Conservation (phyloP, 1,140 invertebrate species). For the Phenacoccus solenopsis region DNA sequence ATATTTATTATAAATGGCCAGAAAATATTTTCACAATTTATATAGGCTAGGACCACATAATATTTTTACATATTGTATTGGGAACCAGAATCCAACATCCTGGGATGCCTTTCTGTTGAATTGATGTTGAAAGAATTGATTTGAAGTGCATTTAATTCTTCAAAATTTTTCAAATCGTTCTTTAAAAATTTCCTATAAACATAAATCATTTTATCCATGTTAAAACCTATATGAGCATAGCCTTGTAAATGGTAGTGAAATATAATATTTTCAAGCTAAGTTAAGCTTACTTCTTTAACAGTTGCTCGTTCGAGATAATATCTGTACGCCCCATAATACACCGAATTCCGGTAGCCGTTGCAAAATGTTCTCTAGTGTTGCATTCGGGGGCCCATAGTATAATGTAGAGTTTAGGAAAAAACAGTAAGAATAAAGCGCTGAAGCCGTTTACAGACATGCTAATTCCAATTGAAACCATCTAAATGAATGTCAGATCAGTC, state of each 20-base stretch:
- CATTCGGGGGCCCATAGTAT: conserved; percentile 82
- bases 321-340: conserved; percentile 23
- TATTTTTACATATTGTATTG: too few species aligned
- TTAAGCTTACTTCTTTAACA: neutral
- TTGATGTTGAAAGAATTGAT: too few species aligned
- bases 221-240: too few species aligned
- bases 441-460: neutral
- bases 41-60: too few species aligned
- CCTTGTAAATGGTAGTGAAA: too few species aligned
- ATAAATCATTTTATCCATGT: neutral
- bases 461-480: neutral
- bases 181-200: neutral
- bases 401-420: conserved; percentile 53
- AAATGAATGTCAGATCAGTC: neutral
- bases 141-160: neutral
- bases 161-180: neutral
- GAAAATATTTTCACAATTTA: too few species aligned
- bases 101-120: too few species aligned
- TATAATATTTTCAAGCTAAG: too few species aligned
- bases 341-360: neutral
- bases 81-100: too few species aligned
- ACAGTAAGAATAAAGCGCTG: neutral
- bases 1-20: too few species aligned
- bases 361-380: conserved; percentile 38
- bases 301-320: neutral